Evolutionary conservation across 2,113 vertebrate genomes (phyloP), one percentile per base, ranked within the genome.

Genomic region (Hippolais icterina): DNA sequence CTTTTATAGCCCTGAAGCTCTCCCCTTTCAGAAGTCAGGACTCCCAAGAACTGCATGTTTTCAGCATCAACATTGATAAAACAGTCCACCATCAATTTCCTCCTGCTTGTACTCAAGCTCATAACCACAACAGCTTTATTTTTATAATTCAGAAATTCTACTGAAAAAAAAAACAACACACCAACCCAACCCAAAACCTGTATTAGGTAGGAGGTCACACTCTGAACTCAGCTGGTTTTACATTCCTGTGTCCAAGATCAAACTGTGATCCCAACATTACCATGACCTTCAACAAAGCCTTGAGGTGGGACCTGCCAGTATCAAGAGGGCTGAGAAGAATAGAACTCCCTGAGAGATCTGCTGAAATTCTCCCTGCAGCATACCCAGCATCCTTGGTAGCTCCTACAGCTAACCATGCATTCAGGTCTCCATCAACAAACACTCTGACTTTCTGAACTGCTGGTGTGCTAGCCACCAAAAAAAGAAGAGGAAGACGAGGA

Each of bases 401-500:
- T 84, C 37, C 59, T 69, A 6, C 2, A 4, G 18, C 25, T 24
- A 69, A 18, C 11, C 11, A 27, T 25, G 3, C 13, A 5, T 50
- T 53, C 80, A 87, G 64, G 41, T 56, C 10, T 89, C 35, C n/a
- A 64, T 25, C 56, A 49, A 37, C 2, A 18, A 71, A 71, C 4
- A 12, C 35, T 83, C 10, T 2, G 0, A 54, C 50, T 52, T 79
- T 75, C 47, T 87, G 28, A 68, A 53, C 18, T 68, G 12, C 17
- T 46, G n/a, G n/a, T 60, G n/a, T 15, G 27, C 14, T 72, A 46
- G 19, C 19, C 33, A 20, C 6, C 19, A 42, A 17, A 27, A 33
- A 27, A 12, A 20, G 4, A 3, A 52, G 6, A 7, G 3, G 8
- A 14, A 15, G 5, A 22, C 15, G 9, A 22, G 11, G 15, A 20